These are phyloP conservation scores for Enteromius afrohamiltoni DNA, from an alignment of 2,797 vertebrate species.

Conservation along the genomic window DNA sequence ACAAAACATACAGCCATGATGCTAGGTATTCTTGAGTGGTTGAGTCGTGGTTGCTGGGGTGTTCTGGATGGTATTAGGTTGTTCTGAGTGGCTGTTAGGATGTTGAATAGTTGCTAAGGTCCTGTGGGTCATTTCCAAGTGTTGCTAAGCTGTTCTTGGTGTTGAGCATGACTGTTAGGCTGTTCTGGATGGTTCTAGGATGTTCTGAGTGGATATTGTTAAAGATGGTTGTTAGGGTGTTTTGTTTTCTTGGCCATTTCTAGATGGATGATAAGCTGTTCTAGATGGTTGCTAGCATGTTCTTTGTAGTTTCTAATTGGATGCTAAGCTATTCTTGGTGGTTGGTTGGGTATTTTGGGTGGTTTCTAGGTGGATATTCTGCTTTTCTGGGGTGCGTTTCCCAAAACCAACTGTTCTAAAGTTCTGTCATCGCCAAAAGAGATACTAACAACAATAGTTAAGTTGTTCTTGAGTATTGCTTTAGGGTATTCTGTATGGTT, in stretches of 20 bases:
- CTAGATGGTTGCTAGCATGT: background rate
- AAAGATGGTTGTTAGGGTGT: background rate
- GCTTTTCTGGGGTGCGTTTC: background rate
- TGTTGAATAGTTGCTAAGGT: background rate
- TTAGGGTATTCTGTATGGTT: background rate
- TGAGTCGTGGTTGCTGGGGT: background rate
- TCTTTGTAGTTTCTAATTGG: background rate
- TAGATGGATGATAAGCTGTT: background rate
- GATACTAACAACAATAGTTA: too few species aligned
- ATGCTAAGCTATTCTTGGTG: background rate
- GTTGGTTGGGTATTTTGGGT: too few species aligned
- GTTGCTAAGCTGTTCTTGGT: background rate
- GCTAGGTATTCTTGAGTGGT: background rate
- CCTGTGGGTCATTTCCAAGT: background rate
- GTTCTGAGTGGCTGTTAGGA: background rate
- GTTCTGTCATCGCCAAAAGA: too few species aligned
- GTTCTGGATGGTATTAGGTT: background rate
- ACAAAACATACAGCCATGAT: background rate
- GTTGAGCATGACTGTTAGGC: background rate
- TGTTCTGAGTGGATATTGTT: background rate
- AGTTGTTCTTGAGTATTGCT: background rate
- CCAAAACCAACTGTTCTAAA: too few species aligned
- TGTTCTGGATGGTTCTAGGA: too few species aligned
- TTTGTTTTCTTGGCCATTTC: background rate
- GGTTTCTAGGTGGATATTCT: background rate